Evolutionary conservation across 1,140 invertebrate species (phyloP).

Genomic region (Apis laboriosa): DNA sequence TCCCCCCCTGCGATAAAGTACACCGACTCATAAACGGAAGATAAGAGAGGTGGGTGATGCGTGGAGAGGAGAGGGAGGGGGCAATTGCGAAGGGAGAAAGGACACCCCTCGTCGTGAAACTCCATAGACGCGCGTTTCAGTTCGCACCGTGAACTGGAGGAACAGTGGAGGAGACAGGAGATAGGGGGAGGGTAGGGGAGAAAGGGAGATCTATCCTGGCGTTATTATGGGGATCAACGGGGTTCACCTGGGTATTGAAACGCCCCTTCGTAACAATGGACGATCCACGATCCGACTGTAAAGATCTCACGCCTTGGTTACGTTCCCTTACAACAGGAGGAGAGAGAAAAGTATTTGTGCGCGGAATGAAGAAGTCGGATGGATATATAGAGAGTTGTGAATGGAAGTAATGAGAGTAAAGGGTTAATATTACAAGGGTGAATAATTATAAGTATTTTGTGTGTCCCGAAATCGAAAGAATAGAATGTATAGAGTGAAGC

Average conservation of each 20-base stretch:
- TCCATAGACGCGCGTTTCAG: slow-evolving; percentile 34
- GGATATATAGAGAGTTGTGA: too few relatives aligned
- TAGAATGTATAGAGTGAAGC: too few relatives aligned
- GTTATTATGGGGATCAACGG: slow-evolving; percentile 62
- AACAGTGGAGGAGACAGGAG: background rate
- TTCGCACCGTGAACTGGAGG: slow-evolving; percentile 6
- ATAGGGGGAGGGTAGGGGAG: background rate
- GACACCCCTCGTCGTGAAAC: background rate
- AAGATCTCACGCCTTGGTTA: slow-evolving; percentile 3
- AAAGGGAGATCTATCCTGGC: background rate
- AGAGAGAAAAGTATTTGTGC: too few relatives aligned
- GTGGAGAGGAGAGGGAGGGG: background rate
- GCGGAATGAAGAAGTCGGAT: too few relatives aligned
- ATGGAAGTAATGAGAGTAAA: too few relatives aligned
- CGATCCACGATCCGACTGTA: slow-evolving; percentile 56
- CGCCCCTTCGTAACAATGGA: slow-evolving; percentile 54
- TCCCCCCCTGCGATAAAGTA: slow-evolving; percentile 68
- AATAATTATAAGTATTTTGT: too few relatives aligned
- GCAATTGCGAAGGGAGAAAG: slow-evolving; percentile 10
- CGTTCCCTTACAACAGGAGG: too few relatives aligned
- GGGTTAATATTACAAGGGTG: too few relatives aligned
- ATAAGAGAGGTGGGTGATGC: slow-evolving; percentile 58
- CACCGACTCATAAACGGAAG: slow-evolving; percentile 74
- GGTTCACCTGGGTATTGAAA: slow-evolving; percentile 64
- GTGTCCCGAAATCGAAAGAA: too few relatives aligned